Evolutionary conservation across 2,888 invertebrate genomes (phyloP), one percentile per base, ranked within the genome.

Genomic region (Campaea margaritaria): DNA sequence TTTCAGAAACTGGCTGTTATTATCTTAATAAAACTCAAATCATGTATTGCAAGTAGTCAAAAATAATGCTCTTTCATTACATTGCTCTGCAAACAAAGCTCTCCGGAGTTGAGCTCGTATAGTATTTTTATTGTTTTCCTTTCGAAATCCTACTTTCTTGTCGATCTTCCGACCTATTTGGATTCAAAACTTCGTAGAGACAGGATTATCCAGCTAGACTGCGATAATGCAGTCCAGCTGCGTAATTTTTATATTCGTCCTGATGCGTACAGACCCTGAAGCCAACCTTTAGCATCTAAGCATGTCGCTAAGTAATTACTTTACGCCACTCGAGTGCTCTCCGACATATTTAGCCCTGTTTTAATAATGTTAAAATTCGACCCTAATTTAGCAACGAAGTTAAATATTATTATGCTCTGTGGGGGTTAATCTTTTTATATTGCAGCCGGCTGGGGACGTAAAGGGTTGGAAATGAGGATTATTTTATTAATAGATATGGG

Each of bases 351-450:
- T 69, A 70, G 72, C 67, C 54, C 70, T 64, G 68, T 68, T 65
- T 67, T 75, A 74, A 76, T 65, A 65, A 70, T 65, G 66, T 74
- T 77, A 69, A 65, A 67, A 69, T 69, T 70, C 61, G 62, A 52
- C 57, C 65, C 68, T 70, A 70, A 70, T 67, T 68, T 52, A 41
- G 57, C 56, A 55, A 46, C 61, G 64, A 10, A 10, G 31, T 31
- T 31, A 31, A 31, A 31, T 9, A 21, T 21, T 21, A 21, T 3
- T 21, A 31, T 31, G 31, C 31, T 31, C 31, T 31, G 10, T 42
- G 50, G 62, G 64, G 67, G 69, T 68, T 68, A 65, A 67, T 56
- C 64, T 64, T 69, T 65, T 69, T 65, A 64, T 58, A 61, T 59
- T 55, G 55, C 43, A 45, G 58, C 11, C 47, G 50, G 42, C 34